Percentiles rank a stretch among this genome's conserved stretches.
Evolutionary conservation across 2,888 invertebrate genomes (phyloP).

Genomic region (Apodemia duryi): DNA sequence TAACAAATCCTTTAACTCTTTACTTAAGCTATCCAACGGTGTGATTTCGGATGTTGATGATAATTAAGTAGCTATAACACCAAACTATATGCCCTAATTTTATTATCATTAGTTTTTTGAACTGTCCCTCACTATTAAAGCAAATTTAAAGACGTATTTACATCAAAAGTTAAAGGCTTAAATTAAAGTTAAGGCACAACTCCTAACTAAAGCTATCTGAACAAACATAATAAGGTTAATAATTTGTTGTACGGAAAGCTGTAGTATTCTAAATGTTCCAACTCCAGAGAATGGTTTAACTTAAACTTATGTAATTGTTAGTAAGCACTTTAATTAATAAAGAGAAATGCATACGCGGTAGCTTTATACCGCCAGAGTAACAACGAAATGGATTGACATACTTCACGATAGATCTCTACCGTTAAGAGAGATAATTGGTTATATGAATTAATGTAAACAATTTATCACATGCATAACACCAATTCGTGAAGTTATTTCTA

Average conservation of each 20-base stretch:
- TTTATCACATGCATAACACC: background rate
- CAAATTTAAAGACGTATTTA: no score
- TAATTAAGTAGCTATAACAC: no score
- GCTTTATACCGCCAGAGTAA: no score
- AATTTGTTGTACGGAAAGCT: slow-evolving; percentile 5
- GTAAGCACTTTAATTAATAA: slow-evolving; percentile 21
- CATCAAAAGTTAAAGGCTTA: background rate
- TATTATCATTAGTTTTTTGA: no score
- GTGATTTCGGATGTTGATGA: no score
- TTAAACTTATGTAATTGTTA: slow-evolving; percentile 23
- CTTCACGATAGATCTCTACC: no score
- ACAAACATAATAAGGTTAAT: slow-evolving; percentile 10
- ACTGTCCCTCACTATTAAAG: no score
- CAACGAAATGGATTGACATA: no score
- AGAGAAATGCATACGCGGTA: no score
- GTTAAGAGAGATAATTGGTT: background rate
- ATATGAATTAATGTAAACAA: background rate
- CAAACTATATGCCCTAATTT: no score
- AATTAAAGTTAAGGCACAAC: background rate
- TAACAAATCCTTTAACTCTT: no score
- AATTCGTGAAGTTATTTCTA: background rate
- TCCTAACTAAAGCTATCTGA: background rate
- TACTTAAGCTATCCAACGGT: no score
- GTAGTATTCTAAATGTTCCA: background rate
- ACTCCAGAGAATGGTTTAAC: slow-evolving; percentile 18